Base-by-base conservation (phyloP, 2,113 vertebrate species). In the Xenopus laevis region DNA sequence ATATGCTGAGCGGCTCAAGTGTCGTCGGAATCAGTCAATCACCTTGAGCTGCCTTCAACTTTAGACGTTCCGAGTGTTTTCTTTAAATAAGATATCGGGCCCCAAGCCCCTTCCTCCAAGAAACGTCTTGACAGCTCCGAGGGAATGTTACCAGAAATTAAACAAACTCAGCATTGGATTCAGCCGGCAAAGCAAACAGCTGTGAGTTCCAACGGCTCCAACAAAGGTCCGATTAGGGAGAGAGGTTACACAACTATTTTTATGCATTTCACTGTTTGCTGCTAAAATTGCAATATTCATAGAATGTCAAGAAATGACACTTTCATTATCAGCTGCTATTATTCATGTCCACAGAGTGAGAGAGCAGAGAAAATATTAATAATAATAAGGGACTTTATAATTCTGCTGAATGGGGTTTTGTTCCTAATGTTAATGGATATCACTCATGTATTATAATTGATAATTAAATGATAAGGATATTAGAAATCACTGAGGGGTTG, bases 21-120 rank as follows among this genome's bases (percentile, higher is more conserved):
- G 68, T 60, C 3, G 33, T 60, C 59, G 58, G 27, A 53, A 20
- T n/a, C 55, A 20, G 53, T 59, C 55, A 70, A 15, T 70, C 68
- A 71, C 21, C 23, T 57, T n/a, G n/a, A 57, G 20, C 11, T 57
- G 50, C 6, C 1, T 40, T 40, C 33, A 40, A 40, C 33, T 6
- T 55, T 21, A 52, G 15, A 68, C 47, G 13, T 57, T 69, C 55
- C 23, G 23, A 27, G 27, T 23, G 67, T 40, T 53, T 68, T 53
- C 46, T 68, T 53, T 69, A 57, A 69, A 44, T 33, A 40, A 57
- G 67, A 30, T 52, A 27, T 40, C n/a, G 23, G 16, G 67, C 17
- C 33, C 6, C 63, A 0, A 20, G n/a, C 16, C 63, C 63, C 44
- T 16, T 18, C 20, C 40, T 65, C 63, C 40, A 7, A 40, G n/a